Evolutionary conservation across 2,797 vertebrate species (phyloP), one percentile per base, ranked within the genome.

Genomic region (Anabacerthia variegaticeps): DNA sequence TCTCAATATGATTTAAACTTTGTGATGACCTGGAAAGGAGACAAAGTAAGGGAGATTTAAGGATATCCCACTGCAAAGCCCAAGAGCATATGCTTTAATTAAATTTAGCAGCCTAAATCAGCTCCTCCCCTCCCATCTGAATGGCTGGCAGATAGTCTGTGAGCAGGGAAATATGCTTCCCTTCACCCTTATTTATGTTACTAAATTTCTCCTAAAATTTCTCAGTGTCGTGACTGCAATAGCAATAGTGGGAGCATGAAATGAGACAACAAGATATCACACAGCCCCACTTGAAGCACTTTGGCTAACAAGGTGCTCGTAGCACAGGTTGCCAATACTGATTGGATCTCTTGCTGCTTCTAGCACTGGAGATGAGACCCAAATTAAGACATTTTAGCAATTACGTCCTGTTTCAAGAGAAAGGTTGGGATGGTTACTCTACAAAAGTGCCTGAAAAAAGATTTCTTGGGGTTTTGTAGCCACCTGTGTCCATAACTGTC

Each of bases 101-200:
- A 96, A 96, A 96, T 96, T 96, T 94, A 97, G 91, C 85, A 89
- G 56, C 68, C 67, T 87, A 72, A 93, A 85, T 87, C 95, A 95
- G 22, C 78, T 92, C 62, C 79, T 89, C 91, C 89, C 72, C 48
- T 92, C 66, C 92, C 66, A 81, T 92, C 81, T 92, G 93, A 97
- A 61, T 95, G 94, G 92, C 88, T 96, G 92, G 76, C 91, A 96
- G 87, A 77, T 59, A 93, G 43, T 72, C 72, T 95, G 88, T 75
- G 54, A 93, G 85, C 72, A 72, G 80, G 58, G 77, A 92, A 96
- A 96, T 83, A 65, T 11, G n/a, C 69, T 92, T 96, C 85, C 26
- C 43, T 89, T 88, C 92, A 73, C 92, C 91, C 87, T 94, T 93
- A 85, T 81, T 94, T 95, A 66, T 91, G 87, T 88, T 96, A 58